Evolutionary conservation across 2,113 vertebrate genomes (phyloP).

Genomic region (Thryonomys swinderianus): DNA sequence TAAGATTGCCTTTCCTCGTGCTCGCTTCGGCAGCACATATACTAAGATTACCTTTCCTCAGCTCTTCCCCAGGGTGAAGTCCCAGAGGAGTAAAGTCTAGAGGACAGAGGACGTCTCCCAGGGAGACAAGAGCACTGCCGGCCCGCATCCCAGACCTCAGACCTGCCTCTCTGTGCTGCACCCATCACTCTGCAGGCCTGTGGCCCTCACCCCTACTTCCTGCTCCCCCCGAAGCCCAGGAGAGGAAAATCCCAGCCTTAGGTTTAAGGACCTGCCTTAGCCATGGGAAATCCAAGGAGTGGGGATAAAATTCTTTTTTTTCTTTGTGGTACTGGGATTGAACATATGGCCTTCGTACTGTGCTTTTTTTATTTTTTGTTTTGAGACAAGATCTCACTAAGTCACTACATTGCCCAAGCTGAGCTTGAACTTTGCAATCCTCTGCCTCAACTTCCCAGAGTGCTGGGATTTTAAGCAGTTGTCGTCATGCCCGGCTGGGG

Average conservation of each 20-base stretch:
- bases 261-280: slow-evolving; percentile 58
- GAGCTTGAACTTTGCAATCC: background rate
- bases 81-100: slow-evolving; percentile 78
- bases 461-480: background rate
- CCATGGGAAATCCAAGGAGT: background rate
- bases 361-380: background rate
- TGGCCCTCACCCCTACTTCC: background rate
- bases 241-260: slow-evolving; percentile 37
- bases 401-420: background rate
- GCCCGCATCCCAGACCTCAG: background rate
- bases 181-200: background rate
- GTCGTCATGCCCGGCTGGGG: background rate
- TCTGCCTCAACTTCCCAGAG: background rate
- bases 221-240: background rate
- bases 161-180: background rate
- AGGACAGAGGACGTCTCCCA: background rate
- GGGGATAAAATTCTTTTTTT: background rate
- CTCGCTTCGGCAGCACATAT: too few species aligned
- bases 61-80: slow-evolving; percentile 85
- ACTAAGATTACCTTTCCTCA: slow-evolving; percentile 46
- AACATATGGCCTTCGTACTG: background rate
- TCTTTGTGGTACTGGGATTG: background rate
- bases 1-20: background rate
- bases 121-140: background rate
- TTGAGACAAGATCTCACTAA: background rate